Conservation (phyloP, 2,888 invertebrate species). For the Periphyllus acericola region DNA sequence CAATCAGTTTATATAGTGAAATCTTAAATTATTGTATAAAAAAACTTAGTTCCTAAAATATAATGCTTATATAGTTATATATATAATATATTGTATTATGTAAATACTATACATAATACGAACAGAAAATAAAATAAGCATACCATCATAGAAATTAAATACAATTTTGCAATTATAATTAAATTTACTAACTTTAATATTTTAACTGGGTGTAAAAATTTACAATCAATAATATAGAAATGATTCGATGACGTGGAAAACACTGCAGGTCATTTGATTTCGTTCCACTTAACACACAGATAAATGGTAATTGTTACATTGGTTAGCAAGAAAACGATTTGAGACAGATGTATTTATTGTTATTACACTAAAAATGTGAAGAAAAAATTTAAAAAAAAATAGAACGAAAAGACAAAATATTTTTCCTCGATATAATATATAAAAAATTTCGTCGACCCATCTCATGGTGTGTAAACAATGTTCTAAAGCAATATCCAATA, state of each 20-base stretch:
- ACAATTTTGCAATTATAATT: no score
- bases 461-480: constrained; percentile 16
- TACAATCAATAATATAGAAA: neutral
- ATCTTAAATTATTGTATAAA: no score
- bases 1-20: no score
- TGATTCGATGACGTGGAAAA: neutral
- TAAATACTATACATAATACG: no score
- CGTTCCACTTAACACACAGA: constrained; percentile 17
- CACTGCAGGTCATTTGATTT: constrained; percentile 1
- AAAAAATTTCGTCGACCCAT: constrained; percentile 1
- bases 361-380: constrained; percentile 1
- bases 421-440: constrained; percentile 14
- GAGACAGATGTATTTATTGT: neutral
- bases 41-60: no score
- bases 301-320: neutral
- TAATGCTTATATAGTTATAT: no score
- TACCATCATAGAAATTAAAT: no score
- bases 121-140: no score
- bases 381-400: constrained; percentile 12
- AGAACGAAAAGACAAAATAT: neutral
- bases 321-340: neutral
- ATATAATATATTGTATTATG: no score
- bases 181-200: no score
- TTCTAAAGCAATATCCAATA: constrained; percentile 17
- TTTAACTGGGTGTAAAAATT: no score